Evolutionary conservation across 2,113 vertebrate genomes (phyloP).

Genomic region (Speoplatyrhinus poulsoni): DNA sequence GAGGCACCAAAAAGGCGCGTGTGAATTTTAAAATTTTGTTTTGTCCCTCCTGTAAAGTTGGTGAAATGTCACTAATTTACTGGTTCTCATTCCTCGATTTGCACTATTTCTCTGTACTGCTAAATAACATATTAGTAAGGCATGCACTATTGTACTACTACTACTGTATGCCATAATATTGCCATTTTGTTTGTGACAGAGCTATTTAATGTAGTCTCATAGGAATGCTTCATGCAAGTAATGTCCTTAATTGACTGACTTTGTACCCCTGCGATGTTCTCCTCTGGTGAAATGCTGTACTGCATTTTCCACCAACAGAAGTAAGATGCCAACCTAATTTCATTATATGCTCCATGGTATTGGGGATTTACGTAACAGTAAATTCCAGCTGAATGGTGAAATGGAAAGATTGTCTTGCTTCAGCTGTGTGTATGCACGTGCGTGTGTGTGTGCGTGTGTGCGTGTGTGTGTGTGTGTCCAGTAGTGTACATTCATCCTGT

Average conservation of each 20-base stretch:
- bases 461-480: constrained; percentile 3
- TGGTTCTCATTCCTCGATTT: no score
- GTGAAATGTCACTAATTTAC: no score
- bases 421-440: constrained; percentile 39
- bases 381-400: constrained; percentile 60
- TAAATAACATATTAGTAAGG: constrained; percentile 43
- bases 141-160: constrained; percentile 39
- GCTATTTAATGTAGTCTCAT: background rate
- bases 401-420: constrained; percentile 67
- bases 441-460: background rate
- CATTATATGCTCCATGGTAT: constrained; percentile 59
- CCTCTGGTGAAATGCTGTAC: constrained; percentile 30
- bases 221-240: background rate
- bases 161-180: background rate
- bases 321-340: constrained; percentile 58
- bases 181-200: background rate
- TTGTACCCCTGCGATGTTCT: constrained; percentile 20
- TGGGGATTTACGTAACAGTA: constrained; percentile 60
- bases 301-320: constrained; percentile 50
- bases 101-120: constrained; percentile 28
- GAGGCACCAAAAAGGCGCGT: no score
- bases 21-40: no score
- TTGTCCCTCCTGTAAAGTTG: no score
- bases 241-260: no score
- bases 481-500: constrained; percentile 50